Base-by-base conservation (phyloP, 2,797 vertebrate genomes). In the Danio choprae region DNA sequence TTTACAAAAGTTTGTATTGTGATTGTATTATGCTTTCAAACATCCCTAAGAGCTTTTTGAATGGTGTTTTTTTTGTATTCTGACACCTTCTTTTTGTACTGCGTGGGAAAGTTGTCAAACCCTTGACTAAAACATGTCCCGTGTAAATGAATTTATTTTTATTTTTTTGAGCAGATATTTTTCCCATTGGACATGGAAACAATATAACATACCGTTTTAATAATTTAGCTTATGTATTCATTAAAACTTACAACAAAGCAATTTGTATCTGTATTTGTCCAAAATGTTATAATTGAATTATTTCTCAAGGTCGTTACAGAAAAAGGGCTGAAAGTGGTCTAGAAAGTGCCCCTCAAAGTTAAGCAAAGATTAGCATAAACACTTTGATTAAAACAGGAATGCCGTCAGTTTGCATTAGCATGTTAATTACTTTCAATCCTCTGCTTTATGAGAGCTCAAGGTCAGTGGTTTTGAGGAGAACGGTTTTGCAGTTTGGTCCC, bases 401-500 rank as follows among this genome's bases (percentile, higher is more conserved):
- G 46, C 51, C 73, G 50, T 58, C 44, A 55, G 62, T 36, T 53
- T 60, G 20, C 60, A 78, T 68, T 74, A 50, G 7, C 20, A 36
- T 46, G 3, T 36, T 63, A 67, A 74, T 78, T 55, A 60, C n/a
- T 56, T 60, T 55, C 4, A 53, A 71, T 63, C 48, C 44, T 70
- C 15, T 18, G 4, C 22, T 58, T 69, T 75, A 69, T 62, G 11
- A 36, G 15, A 50, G 18, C 38, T 79, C 63, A 74, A 51, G 43
- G 12, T 69, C 81, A 59, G 43, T 36, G 72, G 53, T 53, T 79
- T 62, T 58, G 41, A 78, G 41, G 68, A 68, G 1, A 8, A 69
- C 53, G 62, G 16, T n/a, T 65, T 40, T 15, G 22, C 36, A 15
- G 29, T 60, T 67, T 48, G 18, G 71, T 29, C 53, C 38, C 22